Evolutionary conservation across 2,888 invertebrate species (phyloP), one percentile per base, ranked within the genome.

Genomic region (Eulithis testata): DNA sequence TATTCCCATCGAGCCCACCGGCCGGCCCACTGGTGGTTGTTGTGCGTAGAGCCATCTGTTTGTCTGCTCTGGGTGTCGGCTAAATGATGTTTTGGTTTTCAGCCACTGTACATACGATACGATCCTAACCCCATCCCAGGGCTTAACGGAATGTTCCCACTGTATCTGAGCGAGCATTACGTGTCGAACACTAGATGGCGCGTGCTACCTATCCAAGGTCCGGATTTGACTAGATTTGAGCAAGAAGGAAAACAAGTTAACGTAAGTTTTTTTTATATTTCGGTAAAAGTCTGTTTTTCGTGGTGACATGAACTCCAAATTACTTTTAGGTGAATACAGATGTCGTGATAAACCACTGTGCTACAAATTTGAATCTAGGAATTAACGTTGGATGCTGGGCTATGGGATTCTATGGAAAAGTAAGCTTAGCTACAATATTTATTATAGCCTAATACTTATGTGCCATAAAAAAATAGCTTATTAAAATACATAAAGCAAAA

Each of bases 101-200:
- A 93, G 93, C 91, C 91, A 40, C 75, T 93, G 54, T 90, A 91
- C 74, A 69, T 92, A 67, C 83, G 93, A 67, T 92, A 89, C 77
- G 93, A 93, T 76, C 88, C 86, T 40, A 82, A 91, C 71, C 87
- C 91, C 49, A 82, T 92, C 43, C 93, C 93, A 31, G 93, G 92
- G 1, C 76, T 92, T 40, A 79, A 80, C 59, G 88, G 88, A n/a
- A 72, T 80, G 70, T 89, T 81, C 70, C 87, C 90, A n/a, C 67
- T 93, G 59, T 90, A 89, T 70, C 79, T 93, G 68, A 92, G 92
- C 75, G 81, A 89, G 76, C 81, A 91, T 77, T 83, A 83, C 63
- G 91, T 92, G 27, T 87, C 89, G 21, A 92, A 90, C 76, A 86
- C 90, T 3, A 86, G 93, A 63, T 93, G 91, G 91, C 85, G 91